A percentile compares a stretch with the other conserved stretches of the same genome.
phyloP scores from a whole-genome alignment of 1,140 invertebrate genomes.

The Pogonus chalceus region DNA sequence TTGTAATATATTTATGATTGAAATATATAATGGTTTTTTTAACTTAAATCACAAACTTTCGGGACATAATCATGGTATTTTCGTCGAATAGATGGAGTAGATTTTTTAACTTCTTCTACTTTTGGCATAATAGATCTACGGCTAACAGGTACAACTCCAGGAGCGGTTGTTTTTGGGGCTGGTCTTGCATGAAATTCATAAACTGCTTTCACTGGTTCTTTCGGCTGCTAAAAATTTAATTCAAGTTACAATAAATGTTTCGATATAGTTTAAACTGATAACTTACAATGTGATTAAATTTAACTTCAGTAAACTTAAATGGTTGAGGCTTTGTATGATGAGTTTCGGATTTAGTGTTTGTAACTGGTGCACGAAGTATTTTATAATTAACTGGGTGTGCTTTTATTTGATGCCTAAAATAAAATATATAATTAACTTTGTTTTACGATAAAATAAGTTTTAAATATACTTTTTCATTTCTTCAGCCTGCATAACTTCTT shows the following conservation, averaged over 20 bases:
- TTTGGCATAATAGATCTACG: conserved; percentile 8
- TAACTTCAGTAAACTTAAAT: conserved; percentile 27
- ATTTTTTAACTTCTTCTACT: conserved; percentile 11
- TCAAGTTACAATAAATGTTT: neutral
- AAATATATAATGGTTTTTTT: too few species aligned
- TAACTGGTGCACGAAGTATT: conserved; percentile 23
- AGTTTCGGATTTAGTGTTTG: conserved; percentile 14
- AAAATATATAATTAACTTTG: conserved; percentile 7
- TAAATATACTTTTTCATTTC: conserved; percentile 27
- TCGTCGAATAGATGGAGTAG: conserved; percentile 18
- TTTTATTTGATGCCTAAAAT: conserved; percentile 26
- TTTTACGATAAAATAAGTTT: conserved; percentile 9
- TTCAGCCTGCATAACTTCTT: conserved; percentile 30
- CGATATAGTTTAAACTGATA: neutral
- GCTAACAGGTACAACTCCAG: conserved; percentile 11
- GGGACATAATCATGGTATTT: neutral
- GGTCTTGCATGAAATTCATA: conserved; percentile 25
- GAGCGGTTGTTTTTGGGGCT: conserved; percentile 17
- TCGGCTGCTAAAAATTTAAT: conserved; percentile 9
- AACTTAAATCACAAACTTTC: neutral
- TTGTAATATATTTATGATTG: neutral
- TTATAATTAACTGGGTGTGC: conserved; percentile 27
- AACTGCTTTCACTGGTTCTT: conserved; percentile 1
- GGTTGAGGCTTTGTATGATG: conserved; percentile 21
- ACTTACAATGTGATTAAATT: conserved; percentile 15